Evolutionary conservation across 2,888 invertebrate genomes (phyloP), one percentile per base, ranked within the genome.

Genomic region (Drosophila ustulata): DNA sequence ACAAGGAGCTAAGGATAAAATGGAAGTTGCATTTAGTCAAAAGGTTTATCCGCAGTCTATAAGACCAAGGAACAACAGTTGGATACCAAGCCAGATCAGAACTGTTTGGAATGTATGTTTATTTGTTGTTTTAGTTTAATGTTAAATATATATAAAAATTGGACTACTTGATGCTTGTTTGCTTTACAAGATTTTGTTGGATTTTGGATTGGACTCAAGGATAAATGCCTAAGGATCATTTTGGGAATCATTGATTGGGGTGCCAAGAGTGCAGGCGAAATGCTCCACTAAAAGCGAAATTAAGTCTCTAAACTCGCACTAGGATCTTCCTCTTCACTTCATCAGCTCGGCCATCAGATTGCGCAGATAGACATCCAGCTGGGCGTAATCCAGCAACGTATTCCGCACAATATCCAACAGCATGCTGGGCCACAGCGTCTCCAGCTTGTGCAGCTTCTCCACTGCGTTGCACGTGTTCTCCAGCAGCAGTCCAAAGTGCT

Each of bases 291-390:
- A 70, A 87, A 86, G 84, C 84, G 39, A 37, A 32, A 37, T 64
- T 34, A 67, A 39, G 59, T 68, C 66, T 75, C 75, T 41, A 34
- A 74, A 69, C 32, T 32, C 32, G 5, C 7, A 18, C 18, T 18
- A 18, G 18, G 6, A 6, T 32, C 34, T 3, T 52, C 37, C 52
- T 51, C 50, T 65, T 70, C 57, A 91, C 78, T 92, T 92, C 91
- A 91, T 91, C 53, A 92, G 79, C 65, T 92, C 92, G 28, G 81
- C 66, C 91, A 92, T 91, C 39, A 92, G 86, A 76, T 91, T 91
- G 90, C 96, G 96, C 92, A 97, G 95, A 90, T 97, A 97, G 63
- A 94, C 93, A 89, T 97, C 96, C 93, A 97, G 94, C 80, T 97
- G 94, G n/a, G 96, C 94, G 90, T 96, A 97, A 91, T 97, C 97